Evolutionary conservation across 1,140 invertebrate species (phyloP).

Genomic region (Caerostris darwini): DNA sequence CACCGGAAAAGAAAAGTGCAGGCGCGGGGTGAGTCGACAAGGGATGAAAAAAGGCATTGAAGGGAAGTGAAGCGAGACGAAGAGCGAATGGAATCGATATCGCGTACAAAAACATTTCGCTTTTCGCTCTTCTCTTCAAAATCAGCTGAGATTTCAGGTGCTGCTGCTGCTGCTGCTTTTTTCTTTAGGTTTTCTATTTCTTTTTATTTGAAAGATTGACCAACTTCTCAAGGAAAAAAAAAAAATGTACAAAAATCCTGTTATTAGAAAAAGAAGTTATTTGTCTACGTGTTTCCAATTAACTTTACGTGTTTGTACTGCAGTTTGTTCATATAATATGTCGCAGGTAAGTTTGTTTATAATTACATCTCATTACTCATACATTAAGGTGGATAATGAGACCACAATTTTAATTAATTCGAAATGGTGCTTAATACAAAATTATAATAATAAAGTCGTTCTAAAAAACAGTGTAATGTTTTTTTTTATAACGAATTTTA

Average conservation of each 20-base stretch:
- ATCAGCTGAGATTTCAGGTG: conserved; percentile 70
- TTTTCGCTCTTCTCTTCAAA: conserved; percentile 54
- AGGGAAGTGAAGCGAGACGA: conserved; percentile 66
- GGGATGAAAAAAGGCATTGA: conserved; percentile 51
- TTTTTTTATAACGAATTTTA: no score
- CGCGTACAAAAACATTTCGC: conserved; percentile 71
- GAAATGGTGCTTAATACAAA: no score
- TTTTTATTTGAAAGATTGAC: conserved; percentile 25
- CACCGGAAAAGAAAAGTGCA: conserved; percentile 35
- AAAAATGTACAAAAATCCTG: conserved; percentile 16
- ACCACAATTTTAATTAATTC: no score
- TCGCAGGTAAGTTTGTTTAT: no score
- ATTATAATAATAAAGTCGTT: no score
- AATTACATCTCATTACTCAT: no score
- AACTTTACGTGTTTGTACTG: no score
- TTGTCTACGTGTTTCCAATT: no score
- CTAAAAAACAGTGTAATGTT: no score
- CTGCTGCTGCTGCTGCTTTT: neutral
- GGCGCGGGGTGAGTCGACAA: neutral
- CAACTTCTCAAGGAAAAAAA: no score
- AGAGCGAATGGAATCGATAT: conserved; percentile 73
- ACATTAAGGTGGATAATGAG: no score
- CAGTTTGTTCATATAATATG: no score
- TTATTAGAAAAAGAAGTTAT: neutral
- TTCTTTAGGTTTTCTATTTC: neutral